These are phyloP conservation scores for Nothocercus julius DNA, from an alignment of 2,113 vertebrate species.

Conservation along the genomic window DNA sequence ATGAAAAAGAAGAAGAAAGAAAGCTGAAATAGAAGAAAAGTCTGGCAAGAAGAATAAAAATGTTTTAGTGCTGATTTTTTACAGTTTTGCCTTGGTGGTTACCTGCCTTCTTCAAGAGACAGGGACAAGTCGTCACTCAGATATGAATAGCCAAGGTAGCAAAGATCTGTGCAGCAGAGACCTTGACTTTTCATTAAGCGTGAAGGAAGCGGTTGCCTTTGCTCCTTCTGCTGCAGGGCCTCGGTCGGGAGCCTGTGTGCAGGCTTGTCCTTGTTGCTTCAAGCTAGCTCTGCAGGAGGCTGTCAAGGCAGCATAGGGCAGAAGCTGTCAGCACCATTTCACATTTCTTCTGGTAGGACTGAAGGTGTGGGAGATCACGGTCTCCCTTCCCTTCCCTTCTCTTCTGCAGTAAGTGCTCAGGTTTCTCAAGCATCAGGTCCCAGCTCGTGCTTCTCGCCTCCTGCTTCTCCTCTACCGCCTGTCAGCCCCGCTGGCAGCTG, in stretches of 20 bases:
- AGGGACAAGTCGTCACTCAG: neutral
- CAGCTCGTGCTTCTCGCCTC: neutral
- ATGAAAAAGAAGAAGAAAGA: neutral
- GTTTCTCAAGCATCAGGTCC: neutral
- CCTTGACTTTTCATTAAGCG: neutral
- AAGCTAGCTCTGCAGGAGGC: neutral
- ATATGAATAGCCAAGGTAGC: neutral
- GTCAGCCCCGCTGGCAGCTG: fast-evolving
- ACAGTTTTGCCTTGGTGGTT: neutral
- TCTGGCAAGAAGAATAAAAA: neutral
- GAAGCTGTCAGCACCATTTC: neutral
- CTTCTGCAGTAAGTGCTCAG: neutral
- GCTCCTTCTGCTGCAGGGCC: neutral
- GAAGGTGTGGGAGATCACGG: neutral
- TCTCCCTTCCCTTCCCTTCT: neutral
- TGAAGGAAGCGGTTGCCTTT: neutral
- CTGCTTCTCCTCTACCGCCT: neutral
- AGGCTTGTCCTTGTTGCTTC: neutral
- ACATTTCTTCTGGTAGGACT: neutral
- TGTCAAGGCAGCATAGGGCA: neutral
- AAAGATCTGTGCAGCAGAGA: neutral
- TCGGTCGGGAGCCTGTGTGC: neutral
- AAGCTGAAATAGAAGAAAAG: neutral
- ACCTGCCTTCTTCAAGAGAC: neutral
- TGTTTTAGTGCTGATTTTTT: neutral